Base-by-base conservation (phyloP, 2,797 vertebrate genomes). In the Psittacula derbiana region DNA sequence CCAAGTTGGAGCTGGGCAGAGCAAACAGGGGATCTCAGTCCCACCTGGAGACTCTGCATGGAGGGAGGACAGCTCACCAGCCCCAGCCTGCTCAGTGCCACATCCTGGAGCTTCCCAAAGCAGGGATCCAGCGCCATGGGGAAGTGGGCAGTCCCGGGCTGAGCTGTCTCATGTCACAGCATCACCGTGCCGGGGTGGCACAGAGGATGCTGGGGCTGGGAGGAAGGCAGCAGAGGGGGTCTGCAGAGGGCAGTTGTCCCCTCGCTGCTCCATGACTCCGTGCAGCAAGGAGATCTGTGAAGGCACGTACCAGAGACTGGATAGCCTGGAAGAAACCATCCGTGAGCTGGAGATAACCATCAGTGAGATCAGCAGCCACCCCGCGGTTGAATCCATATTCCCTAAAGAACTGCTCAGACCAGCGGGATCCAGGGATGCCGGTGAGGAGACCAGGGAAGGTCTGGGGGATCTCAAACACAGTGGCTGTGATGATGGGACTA, bases 241-340 rank as follows among this genome's bases (percentile, higher is more conserved):
- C 38, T 2, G 24, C 81, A 5, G n/a, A 60, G 72, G 31, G n/a
- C 80, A 2, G 12, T 3, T 1, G 28, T 15, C n/a, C 79, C 44
- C 79, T 49, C 31, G 4, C 58, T 6, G 8, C 75, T 40, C 50
- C n/a, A 16, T n/a, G 50, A 14, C 55, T 6, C 9, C 31, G 0
- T 46, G 65, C 43, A 92, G 87, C 20, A 93, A 96, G 61, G 98
- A 98, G 86, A 97, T 99, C 76, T 98, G 96, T 3, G 97, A 76
- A 83, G 98, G 96, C 92, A 98, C 98, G 0, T 99, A 98, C 96
- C 97, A 93, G 95, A 97, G 97, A 7, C 96, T 99, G 96, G 99
- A 99, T 94, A 99, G 98, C 96, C 97, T 99, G 94, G 99, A 99
- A 95, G 99, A 99, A 95, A 99, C 98, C 0, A 99, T 99, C 81